Evolutionary conservation across 2,888 invertebrate species (phyloP).

Genomic region (Steromphala cineraria): DNA sequence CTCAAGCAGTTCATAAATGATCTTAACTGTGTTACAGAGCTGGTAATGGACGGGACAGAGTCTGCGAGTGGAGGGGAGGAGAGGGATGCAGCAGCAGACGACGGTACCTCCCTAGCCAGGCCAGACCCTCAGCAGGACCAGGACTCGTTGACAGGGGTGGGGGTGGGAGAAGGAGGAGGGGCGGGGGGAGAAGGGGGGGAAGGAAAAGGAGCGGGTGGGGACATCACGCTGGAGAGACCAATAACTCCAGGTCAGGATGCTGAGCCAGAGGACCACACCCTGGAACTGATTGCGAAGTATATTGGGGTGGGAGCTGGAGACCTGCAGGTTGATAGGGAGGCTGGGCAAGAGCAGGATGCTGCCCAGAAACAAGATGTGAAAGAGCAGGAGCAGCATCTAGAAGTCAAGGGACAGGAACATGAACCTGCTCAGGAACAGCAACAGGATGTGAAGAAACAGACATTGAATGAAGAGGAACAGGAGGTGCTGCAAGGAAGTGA

Average conservation of each 20-base stretch:
- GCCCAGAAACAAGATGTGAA: too few relatives aligned
- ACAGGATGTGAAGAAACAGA: too few relatives aligned
- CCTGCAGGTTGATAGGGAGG: neutral
- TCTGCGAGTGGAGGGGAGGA: neutral
- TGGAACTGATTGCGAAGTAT: neutral
- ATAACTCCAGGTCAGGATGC: constrained; percentile 15
- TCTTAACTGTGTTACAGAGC: too few relatives aligned
- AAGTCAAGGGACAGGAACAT: neutral
- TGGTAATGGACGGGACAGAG: neutral
- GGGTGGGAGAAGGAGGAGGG: too few relatives aligned
- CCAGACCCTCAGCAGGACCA: neutral
- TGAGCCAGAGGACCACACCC: neutral
- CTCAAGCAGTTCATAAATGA: too few relatives aligned
- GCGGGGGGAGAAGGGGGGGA: neutral
- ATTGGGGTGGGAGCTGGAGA: neutral
- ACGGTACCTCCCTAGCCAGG: neutral
- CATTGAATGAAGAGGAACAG: too few relatives aligned
- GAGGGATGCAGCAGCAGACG: neutral
- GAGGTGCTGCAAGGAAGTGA: neutral
- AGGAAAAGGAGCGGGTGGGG: neutral
- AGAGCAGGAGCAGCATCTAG: neutral
- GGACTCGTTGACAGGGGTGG: too few relatives aligned
- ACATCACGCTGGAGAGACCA: neutral
- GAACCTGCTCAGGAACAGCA: neutral
- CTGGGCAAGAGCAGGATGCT: neutral